Evolutionary conservation across 2,113 vertebrate species (phyloP).

Genomic region (Falco punctatus): DNA sequence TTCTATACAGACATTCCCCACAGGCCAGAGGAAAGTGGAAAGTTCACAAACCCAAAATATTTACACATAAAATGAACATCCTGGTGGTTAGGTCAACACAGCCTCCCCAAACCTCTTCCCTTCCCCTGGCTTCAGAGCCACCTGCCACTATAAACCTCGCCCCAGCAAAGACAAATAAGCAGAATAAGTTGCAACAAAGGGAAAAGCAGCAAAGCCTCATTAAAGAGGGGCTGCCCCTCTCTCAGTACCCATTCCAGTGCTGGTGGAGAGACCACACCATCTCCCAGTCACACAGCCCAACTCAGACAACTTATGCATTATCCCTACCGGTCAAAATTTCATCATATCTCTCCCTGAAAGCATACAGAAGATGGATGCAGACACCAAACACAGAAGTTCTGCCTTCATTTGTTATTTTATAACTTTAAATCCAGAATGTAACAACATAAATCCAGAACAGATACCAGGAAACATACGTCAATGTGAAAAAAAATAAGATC

Average conservation of each 20-base stretch:
- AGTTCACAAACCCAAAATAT: not conserved
- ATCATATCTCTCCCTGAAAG: not conserved
- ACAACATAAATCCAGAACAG: not conserved
- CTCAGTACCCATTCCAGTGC: not conserved
- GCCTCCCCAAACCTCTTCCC: not conserved
- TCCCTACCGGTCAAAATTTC: not conserved
- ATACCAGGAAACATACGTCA: not conserved
- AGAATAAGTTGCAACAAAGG: not conserved
- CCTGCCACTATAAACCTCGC: fast-evolving
- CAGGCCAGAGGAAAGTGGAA: not conserved
- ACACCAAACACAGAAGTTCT: not conserved
- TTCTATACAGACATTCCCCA: not conserved
- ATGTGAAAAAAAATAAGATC: not conserved
- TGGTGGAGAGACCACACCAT: not conserved
- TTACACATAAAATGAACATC: not conserved
- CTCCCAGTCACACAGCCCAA: not conserved
- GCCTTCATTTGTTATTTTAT: not conserved
- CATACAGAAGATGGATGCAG: not conserved
- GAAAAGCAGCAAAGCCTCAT: not conserved
- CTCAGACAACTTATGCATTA: fast-evolving
- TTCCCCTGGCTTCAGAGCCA: not conserved
- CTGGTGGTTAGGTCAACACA: not conserved
- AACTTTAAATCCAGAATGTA: not conserved
- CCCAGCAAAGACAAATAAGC: not conserved
- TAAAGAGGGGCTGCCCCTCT: not conserved